Conservation (phyloP, 2,888 invertebrate genomes). For the Tromatobia lineatoria region DNA sequence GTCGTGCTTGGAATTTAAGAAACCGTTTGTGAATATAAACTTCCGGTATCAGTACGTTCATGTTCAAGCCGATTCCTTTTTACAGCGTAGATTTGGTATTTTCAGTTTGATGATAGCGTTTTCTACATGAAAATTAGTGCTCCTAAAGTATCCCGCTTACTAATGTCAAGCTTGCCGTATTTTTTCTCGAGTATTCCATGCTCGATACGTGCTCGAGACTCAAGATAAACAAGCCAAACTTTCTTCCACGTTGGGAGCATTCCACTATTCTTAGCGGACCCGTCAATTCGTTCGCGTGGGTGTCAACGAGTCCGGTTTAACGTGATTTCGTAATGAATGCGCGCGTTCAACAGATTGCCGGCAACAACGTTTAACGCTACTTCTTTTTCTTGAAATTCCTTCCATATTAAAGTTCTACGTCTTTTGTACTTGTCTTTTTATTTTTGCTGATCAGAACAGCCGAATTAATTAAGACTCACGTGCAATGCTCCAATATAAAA, state of each 20-base stretch:
- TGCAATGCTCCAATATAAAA: not conserved
- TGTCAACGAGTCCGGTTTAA: slow-evolving; percentile 76
- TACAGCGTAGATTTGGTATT: not conserved
- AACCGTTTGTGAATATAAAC: no score
- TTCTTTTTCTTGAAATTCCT: slow-evolving; percentile 14
- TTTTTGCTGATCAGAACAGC: not conserved
- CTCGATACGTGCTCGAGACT: not conserved
- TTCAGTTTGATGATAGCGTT: not conserved
- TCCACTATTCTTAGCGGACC: not conserved
- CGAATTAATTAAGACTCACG: not conserved
- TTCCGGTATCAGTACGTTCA: no score
- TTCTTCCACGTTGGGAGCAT: slow-evolving; percentile 70
- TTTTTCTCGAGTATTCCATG: not conserved
- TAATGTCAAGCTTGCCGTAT: not conserved
- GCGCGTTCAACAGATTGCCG: slow-evolving; percentile 72
- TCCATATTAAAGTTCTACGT: slow-evolving; percentile 4
- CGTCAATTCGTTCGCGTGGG: slow-evolving; percentile 72
- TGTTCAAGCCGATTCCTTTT: no score
- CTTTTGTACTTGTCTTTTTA: not conserved
- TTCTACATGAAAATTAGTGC: not conserved
- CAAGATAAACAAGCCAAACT: slow-evolving; percentile 72
- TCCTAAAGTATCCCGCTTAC: not conserved
- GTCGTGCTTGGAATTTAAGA: no score
- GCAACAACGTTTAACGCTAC: slow-evolving; percentile 32
- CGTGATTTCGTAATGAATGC: slow-evolving; percentile 77